Conservation (phyloP, 2,113 vertebrate genomes). For the Puma concolor region DNA sequence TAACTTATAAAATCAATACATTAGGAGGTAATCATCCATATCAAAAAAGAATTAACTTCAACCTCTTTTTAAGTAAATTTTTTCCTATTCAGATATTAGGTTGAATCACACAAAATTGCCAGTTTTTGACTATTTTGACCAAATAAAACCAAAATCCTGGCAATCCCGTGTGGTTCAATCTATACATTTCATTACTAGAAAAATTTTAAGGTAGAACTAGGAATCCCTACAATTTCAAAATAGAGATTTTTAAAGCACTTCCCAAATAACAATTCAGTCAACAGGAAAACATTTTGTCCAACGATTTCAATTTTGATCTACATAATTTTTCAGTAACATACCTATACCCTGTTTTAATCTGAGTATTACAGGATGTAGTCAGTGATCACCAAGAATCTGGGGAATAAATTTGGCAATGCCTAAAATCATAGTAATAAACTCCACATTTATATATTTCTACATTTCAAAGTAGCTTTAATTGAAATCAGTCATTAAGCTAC, state of each 20-base stretch:
- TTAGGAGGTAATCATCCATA: conserved; percentile 8
- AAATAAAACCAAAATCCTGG: background rate
- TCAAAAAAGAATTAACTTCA: background rate
- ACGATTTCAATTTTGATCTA: background rate
- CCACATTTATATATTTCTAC: background rate
- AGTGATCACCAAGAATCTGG: background rate
- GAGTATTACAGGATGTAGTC: background rate
- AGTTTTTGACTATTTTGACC: background rate
- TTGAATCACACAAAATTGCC: background rate
- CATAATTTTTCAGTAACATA: background rate
- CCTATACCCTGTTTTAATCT: background rate
- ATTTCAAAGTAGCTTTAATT: conserved; percentile 42
- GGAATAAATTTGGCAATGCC: background rate
- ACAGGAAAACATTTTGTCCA: conserved; percentile 11
- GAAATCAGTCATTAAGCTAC: conserved; percentile 18
- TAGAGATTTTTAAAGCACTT: background rate
- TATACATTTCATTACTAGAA: background rate
- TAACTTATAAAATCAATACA: conserved; percentile 21
- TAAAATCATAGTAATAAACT: background rate
- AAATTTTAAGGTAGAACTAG: background rate
- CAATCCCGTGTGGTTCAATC: background rate
- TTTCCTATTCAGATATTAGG: background rate
- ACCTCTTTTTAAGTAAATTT: background rate
- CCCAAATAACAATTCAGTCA: background rate
- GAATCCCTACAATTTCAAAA: background rate